A percentile compares a stretch with the other conserved stretches of the same genome.
Evolutionary conservation across 2,888 invertebrate genomes (phyloP).

Genomic region (Melieria omissa): DNA sequence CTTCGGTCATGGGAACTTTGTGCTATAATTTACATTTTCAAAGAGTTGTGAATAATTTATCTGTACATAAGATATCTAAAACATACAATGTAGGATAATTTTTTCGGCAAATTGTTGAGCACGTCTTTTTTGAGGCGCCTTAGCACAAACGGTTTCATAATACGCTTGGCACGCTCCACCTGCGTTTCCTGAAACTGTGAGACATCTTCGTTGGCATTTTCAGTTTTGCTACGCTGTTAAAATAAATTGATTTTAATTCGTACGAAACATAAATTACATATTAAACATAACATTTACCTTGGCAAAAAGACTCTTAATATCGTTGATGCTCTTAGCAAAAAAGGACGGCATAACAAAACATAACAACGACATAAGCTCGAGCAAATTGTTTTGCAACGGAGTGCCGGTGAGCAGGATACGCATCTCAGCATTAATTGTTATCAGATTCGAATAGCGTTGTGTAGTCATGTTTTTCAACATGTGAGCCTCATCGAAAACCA

Average conservation of each 20-base stretch:
- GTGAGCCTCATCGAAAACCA: conserved; percentile 96
- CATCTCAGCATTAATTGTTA: conserved; percentile 87
- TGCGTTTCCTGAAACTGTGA: conserved; percentile 90
- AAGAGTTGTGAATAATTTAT: neutral
- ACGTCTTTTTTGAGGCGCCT: conserved; percentile 89
- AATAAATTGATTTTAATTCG: neutral
- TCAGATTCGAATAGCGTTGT: conserved; percentile 86
- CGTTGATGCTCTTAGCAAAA: conserved; percentile 88
- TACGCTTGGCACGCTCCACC: conserved; percentile 91
- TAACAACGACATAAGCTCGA: conserved; percentile 94
- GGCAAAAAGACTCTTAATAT: conserved; percentile 87
- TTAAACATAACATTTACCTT: conserved; percentile 70
- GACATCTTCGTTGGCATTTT: conserved; percentile 71
- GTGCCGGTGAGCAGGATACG: conserved; percentile 94
- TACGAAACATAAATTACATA: neutral
- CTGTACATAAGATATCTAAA: neutral
- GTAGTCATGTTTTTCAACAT: conserved; percentile 99
- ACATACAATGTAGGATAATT: conserved; percentile 76
- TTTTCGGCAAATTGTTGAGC: conserved; percentile 84
- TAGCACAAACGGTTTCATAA: conserved; percentile 95
- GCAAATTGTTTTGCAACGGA: conserved; percentile 93
- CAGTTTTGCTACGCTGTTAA: conserved; percentile 68
- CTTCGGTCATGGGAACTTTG: conserved; percentile 75
- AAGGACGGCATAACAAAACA: conserved; percentile 97
- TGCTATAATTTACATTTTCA: conserved; percentile 48